A percentile compares a stretch with the other conserved stretches of the same genome.
Evolutionary conservation across 2,797 vertebrate genomes (phyloP).

Genomic region (Crocodylus rhombifer): DNA sequence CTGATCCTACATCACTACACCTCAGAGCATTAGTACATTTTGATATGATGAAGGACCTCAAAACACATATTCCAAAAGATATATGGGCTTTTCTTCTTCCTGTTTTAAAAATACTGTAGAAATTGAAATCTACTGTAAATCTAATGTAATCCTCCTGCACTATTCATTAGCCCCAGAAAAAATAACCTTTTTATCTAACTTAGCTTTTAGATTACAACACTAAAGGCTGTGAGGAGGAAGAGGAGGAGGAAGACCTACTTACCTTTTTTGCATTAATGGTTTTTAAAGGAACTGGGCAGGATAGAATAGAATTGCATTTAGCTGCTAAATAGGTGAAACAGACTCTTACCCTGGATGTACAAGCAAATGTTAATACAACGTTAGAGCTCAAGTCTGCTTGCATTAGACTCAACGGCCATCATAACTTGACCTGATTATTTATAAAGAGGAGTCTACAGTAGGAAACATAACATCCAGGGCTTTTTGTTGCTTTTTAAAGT

Average conservation of each 20-base stretch:
- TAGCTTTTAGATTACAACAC: too few relatives aligned
- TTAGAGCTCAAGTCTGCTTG: background rate
- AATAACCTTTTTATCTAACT: too few relatives aligned
- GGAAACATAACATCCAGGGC: background rate
- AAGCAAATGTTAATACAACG: background rate
- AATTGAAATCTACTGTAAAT: background rate
- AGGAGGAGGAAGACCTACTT: too few relatives aligned
- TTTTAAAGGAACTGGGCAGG: too few relatives aligned
- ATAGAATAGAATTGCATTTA: too few relatives aligned
- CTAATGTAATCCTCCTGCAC: too few relatives aligned
- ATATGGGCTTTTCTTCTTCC: background rate
- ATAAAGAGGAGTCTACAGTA: background rate
- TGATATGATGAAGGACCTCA: background rate
- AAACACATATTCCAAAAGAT: background rate
- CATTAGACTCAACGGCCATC: background rate
- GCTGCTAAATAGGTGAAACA: too few relatives aligned
- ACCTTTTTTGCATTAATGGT: too few relatives aligned
- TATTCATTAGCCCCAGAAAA: too few relatives aligned
- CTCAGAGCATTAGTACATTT: background rate
- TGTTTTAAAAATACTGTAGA: background rate
- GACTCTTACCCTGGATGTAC: too few relatives aligned
- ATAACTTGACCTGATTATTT: too few relatives aligned
- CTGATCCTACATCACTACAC: background rate
- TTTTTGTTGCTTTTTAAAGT: background rate
- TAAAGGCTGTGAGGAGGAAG: too few relatives aligned